Conservation (phyloP, 2,888 invertebrate genomes). For the Epinotia ramella region DNA sequence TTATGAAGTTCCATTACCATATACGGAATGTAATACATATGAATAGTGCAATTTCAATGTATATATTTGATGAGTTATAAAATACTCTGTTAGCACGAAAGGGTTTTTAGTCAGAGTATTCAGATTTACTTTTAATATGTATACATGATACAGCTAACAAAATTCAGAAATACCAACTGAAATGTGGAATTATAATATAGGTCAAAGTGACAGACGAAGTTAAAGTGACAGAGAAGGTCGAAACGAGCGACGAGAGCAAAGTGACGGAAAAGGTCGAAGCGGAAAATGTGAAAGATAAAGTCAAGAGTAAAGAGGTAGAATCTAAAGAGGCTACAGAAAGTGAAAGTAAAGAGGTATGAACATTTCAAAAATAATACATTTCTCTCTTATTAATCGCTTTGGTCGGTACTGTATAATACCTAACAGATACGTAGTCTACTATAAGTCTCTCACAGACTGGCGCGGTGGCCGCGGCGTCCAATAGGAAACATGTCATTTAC, state of each 20-base stretch:
- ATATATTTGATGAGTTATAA: no score
- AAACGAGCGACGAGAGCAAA: neutral
- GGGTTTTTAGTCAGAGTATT: neutral
- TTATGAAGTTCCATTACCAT: no score
- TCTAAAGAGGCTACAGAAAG: conserved; percentile 7
- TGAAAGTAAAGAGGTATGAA: conserved; percentile 19
- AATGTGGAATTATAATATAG: neutral
- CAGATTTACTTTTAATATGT: neutral
- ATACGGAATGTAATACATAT: no score
- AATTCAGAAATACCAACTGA: neutral
- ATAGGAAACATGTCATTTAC: no score
- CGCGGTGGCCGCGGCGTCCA: no score
- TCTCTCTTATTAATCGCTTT: neutral
- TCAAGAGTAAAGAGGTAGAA: conserved; percentile 15
- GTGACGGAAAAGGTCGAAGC: conserved; percentile 9
- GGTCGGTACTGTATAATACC: no score
- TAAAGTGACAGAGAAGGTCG: conserved; percentile 7
- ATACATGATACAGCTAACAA: neutral
- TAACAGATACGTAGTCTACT: no score
- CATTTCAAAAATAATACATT: neutral
- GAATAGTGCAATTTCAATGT: no score
- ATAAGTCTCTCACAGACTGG: no score
- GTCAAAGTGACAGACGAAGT: neutral
- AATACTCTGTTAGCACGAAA: no score
- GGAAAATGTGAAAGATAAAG: neutral